Percentiles rank a stretch among this genome's conserved stretches.
These are phyloP conservation scores for Saguinus imperator DNA, from an alignment of 2,113 vertebrate genomes.

Conservation along the genomic window DNA sequence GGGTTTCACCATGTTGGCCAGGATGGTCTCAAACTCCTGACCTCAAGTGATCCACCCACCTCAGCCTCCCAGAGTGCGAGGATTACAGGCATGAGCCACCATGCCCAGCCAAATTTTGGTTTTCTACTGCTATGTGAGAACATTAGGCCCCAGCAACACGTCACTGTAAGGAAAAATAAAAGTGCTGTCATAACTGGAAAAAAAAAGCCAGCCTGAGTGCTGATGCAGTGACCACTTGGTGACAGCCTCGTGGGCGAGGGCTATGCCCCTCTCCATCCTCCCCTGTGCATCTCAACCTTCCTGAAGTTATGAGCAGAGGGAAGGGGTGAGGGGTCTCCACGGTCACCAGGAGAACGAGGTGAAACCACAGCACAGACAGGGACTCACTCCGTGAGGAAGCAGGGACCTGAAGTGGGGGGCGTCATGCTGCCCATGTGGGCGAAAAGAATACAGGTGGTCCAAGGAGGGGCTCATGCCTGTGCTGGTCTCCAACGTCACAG, in stretches of 20 bases:
- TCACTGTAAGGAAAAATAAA: no score
- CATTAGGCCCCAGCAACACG: no score
- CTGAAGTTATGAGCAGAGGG: neutral
- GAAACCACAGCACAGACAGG: neutral
- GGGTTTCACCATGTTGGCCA: no score
- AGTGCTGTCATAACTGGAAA: no score
- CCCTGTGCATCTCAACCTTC: neutral
- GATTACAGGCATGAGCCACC: no score
- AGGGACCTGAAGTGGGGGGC: neutral
- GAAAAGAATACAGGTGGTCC: neutral
- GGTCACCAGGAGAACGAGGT: no score
- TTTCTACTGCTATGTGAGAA: no score
- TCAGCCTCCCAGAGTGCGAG: no score
- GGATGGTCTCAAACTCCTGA: no score
- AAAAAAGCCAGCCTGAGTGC: neutral
- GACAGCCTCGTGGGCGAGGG: neutral
- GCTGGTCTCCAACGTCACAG: neutral
- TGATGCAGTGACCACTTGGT: neutral
- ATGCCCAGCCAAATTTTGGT: no score
- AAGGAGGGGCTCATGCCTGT: neutral
- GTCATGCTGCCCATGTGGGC: neutral
- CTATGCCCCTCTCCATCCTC: neutral
- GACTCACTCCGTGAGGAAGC: neutral
- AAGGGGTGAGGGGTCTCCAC: fast-evolving
- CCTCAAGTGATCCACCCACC: no score